phyloP scores from a whole-genome alignment of 1,140 invertebrate genomes.

The Samia ricini region DNA sequence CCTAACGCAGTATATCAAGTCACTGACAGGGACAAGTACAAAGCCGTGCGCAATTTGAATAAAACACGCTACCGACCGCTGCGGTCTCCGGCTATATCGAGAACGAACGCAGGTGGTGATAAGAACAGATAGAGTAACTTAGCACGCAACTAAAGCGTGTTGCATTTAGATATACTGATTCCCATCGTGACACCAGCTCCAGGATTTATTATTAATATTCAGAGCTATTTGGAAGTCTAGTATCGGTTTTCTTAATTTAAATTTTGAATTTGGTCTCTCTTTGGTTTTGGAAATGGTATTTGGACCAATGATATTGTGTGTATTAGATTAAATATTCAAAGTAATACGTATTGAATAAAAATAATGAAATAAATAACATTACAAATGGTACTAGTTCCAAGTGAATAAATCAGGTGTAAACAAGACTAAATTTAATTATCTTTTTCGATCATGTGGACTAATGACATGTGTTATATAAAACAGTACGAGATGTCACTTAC shows the following conservation, averaged over 20 bases:
- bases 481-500: no score
- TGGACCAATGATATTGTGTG: background rate
- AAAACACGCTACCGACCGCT: constrained; percentile 52
- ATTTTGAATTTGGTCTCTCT: background rate
- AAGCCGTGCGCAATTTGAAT: constrained; percentile 49
- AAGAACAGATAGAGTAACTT: constrained; percentile 38
- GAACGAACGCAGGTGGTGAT: constrained; percentile 63
- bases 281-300: no score
- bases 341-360: no score
- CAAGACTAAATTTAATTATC: no score
- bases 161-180: background rate
- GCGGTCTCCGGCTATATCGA: constrained; percentile 42
- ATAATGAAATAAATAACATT: no score
- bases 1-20: background rate
- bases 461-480: no score
- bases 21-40: background rate
- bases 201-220: background rate
- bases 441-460: no score
- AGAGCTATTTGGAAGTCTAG: background rate
- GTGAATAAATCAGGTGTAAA: no score
- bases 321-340: no score
- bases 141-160: constrained; percentile 33
- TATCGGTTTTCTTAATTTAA: background rate
- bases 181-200: background rate
- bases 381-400: no score